These are phyloP conservation scores for Vulpes vulpes DNA, from an alignment of 2,113 vertebrate genomes.

Conservation along the genomic window DNA sequence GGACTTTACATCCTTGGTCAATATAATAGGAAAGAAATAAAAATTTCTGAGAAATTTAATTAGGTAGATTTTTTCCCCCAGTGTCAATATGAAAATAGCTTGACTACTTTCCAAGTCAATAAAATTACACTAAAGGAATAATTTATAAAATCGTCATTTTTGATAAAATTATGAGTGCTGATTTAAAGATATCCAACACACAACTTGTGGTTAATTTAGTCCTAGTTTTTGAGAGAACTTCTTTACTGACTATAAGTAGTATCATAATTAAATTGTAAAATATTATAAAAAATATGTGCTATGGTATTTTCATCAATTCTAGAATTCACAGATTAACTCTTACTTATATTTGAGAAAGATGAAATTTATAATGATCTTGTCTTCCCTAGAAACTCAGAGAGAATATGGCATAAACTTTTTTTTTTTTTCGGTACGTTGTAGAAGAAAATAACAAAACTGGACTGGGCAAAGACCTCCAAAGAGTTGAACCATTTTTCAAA, in stretches of 20 bases:
- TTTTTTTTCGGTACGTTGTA: slow-evolving; percentile 55
- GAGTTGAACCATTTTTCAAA: slow-evolving; percentile 59
- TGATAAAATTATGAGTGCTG: background rate
- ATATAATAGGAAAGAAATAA: slow-evolving; percentile 2
- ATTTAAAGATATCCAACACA: background rate
- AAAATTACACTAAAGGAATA: background rate
- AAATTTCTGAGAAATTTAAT: slow-evolving; percentile 3
- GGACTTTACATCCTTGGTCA: background rate
- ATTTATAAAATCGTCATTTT: background rate
- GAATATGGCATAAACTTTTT: slow-evolving; percentile 54
- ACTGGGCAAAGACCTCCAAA: slow-evolving; percentile 11
- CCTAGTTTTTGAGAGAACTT: background rate
- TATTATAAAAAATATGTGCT: slow-evolving; percentile 9
- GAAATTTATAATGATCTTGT: background rate
- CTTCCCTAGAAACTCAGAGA: slow-evolving; percentile 32
- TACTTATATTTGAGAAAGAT: background rate
- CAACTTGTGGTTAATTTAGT: slow-evolving; percentile 44
- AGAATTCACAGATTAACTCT: background rate
- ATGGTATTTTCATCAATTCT: background rate
- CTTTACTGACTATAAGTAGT: background rate
- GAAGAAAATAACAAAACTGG: slow-evolving; percentile 58
- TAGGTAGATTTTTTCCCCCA: background rate
- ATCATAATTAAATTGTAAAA: background rate
- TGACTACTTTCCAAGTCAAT: slow-evolving; percentile 25
- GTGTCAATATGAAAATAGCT: background rate